phyloP scores from a whole-genome alignment of 2,888 invertebrate species.

The Thalpophila matura region DNA sequence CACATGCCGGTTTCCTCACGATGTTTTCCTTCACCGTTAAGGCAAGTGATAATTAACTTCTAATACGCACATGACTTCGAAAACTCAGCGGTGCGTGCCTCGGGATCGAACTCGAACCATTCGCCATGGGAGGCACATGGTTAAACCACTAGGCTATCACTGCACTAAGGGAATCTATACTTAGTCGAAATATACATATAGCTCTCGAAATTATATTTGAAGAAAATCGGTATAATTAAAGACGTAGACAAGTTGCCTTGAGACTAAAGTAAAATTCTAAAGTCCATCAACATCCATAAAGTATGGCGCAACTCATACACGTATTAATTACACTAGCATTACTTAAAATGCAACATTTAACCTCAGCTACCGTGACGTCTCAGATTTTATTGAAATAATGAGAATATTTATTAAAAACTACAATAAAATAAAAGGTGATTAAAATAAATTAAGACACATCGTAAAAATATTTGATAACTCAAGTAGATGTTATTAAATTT shows the following conservation, averaged over 20 bases:
- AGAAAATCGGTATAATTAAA: background rate
- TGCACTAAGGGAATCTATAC: too few relatives aligned
- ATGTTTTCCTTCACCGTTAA: too few relatives aligned
- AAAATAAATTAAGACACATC: background rate
- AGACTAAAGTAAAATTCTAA: conserved; percentile 26
- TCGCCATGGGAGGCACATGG: too few relatives aligned
- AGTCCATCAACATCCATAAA: conserved; percentile 25
- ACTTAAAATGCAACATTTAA: conserved; percentile 37
- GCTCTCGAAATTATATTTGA: too few relatives aligned
- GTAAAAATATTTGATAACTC: background rate
- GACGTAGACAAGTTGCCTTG: conserved; percentile 29
- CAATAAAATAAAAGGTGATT: conserved; percentile 18
- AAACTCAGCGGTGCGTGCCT: too few relatives aligned
- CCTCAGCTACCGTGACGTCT: conserved; percentile 21
- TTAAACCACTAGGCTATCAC: too few relatives aligned
- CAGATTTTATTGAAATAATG: conserved; percentile 23
- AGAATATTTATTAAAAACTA: conserved; percentile 3
- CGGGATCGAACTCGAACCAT: too few relatives aligned
- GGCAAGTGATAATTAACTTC: too few relatives aligned
- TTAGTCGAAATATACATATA: too few relatives aligned
- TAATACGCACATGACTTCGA: too few relatives aligned
- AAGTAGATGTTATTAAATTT: too few relatives aligned
- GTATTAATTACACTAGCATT: conserved; percentile 30
- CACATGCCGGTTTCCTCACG: too few relatives aligned
- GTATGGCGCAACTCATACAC: conserved; percentile 41